phyloP scores from a whole-genome alignment of 2,113 vertebrate species.

The Erinaceus europaeus region DNA sequence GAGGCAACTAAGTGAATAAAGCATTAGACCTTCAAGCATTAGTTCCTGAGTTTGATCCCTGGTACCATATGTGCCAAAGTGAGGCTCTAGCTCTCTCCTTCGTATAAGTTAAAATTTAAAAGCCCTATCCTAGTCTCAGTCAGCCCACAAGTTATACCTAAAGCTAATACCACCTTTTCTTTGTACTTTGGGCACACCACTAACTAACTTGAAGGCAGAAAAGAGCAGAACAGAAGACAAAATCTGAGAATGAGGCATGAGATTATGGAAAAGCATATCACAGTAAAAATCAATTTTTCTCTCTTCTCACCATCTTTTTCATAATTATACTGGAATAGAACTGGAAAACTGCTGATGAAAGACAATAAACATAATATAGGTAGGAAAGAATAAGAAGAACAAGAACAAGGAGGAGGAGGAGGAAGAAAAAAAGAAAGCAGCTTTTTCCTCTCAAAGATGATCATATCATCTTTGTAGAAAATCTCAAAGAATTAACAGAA shows the following conservation, averaged over 20 bases:
- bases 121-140: not conserved
- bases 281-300: not conserved
- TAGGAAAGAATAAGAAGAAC: too few species aligned
- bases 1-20: too few species aligned
- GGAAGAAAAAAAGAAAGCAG: too few species aligned
- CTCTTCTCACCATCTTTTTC: too few species aligned
- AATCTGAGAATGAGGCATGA: not conserved
- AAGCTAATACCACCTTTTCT: not conserved
- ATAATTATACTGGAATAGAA: too few species aligned
- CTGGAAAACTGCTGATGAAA: too few species aligned
- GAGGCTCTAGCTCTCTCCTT: too few species aligned
- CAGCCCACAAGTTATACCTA: not conserved
- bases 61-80: too few species aligned
- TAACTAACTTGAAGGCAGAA: not conserved
- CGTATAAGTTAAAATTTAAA: too few species aligned
- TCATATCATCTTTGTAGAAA: not conserved
- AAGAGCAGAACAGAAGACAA: not conserved
- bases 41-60: too few species aligned
- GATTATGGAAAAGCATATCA: not conserved
- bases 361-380: too few species aligned
- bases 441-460: not conserved
- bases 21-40: too few species aligned
- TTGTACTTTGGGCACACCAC: not conserved
- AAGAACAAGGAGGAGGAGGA: not conserved
- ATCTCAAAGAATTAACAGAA: not conserved